Percentiles rank a stretch among this genome's conserved stretches.
Evolutionary conservation across 2,797 vertebrate species (phyloP).

Genomic region (Lycodopsis pacificus): DNA sequence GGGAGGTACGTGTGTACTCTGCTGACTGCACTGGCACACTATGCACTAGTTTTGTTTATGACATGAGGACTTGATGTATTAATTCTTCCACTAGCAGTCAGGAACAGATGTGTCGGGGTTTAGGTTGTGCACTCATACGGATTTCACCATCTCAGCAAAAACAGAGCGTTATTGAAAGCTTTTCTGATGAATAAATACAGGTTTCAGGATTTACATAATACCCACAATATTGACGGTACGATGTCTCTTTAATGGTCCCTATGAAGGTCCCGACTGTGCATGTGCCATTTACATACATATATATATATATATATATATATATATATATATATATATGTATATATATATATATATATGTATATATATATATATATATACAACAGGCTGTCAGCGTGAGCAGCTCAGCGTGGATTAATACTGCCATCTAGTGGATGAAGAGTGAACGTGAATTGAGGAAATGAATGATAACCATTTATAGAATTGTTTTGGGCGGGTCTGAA

Average conservation of each 20-base stretch:
- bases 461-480: background rate
- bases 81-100: too few species aligned
- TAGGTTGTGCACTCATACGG: too few species aligned
- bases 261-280: background rate
- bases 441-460: background rate
- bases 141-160: too few species aligned
- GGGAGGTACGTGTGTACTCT: too few species aligned
- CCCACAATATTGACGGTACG: too few species aligned
- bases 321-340: background rate
- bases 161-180: too few species aligned
- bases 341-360: background rate
- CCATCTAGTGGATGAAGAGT: constrained; percentile 54
- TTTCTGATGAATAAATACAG: too few species aligned
- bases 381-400: constrained; percentile 3
- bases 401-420: constrained; percentile 41
- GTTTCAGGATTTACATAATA: too few species aligned
- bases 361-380: constrained; percentile 8
- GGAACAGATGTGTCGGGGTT: too few species aligned
- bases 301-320: background rate
- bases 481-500: background rate
- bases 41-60: too few species aligned
- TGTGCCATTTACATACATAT: background rate
- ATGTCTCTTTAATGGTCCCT: background rate
- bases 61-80: too few species aligned
- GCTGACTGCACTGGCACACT: too few species aligned